Percentiles rank a stretch among this genome's conserved stretches.
phyloP scores from a whole-genome alignment of 1,140 invertebrate genomes.

The Neodiprion fabricii region DNA sequence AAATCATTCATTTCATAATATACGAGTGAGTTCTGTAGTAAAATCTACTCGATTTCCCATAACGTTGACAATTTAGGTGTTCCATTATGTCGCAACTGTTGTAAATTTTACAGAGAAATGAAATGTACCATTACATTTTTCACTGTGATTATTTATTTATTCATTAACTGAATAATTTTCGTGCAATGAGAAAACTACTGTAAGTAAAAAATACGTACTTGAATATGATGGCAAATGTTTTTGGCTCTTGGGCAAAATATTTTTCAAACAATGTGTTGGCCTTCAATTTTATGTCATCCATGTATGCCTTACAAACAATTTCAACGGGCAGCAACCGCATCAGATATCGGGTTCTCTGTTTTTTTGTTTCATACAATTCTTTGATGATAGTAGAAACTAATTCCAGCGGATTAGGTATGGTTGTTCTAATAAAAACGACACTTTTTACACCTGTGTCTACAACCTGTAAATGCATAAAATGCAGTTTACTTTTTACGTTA shows the following conservation, averaged over 20 bases:
- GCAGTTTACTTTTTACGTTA: background rate
- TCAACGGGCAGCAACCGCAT: slow-evolving; percentile 82
- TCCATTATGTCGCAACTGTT: no score
- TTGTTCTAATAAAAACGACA: slow-evolving; percentile 83
- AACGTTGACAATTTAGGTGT: no score
- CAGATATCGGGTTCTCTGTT: slow-evolving; percentile 75
- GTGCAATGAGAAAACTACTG: slow-evolving; percentile 19
- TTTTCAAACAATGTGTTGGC: slow-evolving; percentile 74
- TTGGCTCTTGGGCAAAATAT: slow-evolving; percentile 74
- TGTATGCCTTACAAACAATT: slow-evolving; percentile 78
- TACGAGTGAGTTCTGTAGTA: no score
- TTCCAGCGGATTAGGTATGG: slow-evolving; percentile 74
- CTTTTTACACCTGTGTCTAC: slow-evolving; percentile 82
- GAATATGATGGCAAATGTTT: slow-evolving; percentile 79
- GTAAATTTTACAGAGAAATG: no score
- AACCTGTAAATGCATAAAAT: slow-evolving; percentile 54
- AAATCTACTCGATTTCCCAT: no score
- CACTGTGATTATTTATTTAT: no score
- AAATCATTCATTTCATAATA: no score
- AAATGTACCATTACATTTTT: no score
- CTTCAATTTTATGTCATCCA: slow-evolving; percentile 74
- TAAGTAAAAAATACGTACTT: slow-evolving; percentile 63
- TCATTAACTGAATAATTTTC: background rate
- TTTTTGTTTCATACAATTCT: slow-evolving; percentile 72
- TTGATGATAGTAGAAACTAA: slow-evolving; percentile 75